Base-by-base conservation (phyloP, 2,797 vertebrate species). In the Zalophus californianus region DNA sequence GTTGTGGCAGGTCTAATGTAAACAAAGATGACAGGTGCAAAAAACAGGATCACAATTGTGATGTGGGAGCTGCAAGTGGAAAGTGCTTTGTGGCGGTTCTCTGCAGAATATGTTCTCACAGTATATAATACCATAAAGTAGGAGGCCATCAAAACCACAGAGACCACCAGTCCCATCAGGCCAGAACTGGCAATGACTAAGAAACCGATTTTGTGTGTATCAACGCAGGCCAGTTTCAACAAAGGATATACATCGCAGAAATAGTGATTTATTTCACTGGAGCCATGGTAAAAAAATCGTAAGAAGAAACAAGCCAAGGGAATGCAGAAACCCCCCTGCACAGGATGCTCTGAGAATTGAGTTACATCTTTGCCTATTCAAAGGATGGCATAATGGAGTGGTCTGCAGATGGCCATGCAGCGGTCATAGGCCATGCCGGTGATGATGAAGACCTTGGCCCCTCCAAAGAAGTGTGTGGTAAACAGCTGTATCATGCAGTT, bases 381-480 rank as follows among this genome's bases (percentile, higher is more conserved):
- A 9, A 86, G 95, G 38, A 68, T 5, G 0, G 66, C n/a, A 1
- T 98, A 98, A n/a, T 91, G 96, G 44, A 96, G 35, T 2, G 95
- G 93, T 15, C 95, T 96, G 50, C 96, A 97, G 84, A 97, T 96
- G 80, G 97, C 93, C 44, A 96, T 58, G 2, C 95, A 96, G 8
- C 29, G 72, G 78, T 92, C 96, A 72, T 93, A 98, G n/a, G 94
- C 82, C 97, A 98, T 98, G 25, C 75, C 86, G 0, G 91, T 93
- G 23, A 98, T 86, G 29, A 97, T 78, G 32, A 97, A 96, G n/a
- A 96, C 77, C 38, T 93, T 60, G 0, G 94, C 83, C 32, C 91
- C 93, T 7, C 95, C 98, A 78, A 98, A 97, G 41, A 98, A 97
- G 50, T 98, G 97, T 18, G 98, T 90, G 6, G 96, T 96, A 62